A percentile compares a stretch with the other conserved stretches of the same genome.
These are phyloP conservation scores for Oryzias sinensis DNA, from an alignment of 2,797 vertebrate genomes.

Conservation along the genomic window DNA sequence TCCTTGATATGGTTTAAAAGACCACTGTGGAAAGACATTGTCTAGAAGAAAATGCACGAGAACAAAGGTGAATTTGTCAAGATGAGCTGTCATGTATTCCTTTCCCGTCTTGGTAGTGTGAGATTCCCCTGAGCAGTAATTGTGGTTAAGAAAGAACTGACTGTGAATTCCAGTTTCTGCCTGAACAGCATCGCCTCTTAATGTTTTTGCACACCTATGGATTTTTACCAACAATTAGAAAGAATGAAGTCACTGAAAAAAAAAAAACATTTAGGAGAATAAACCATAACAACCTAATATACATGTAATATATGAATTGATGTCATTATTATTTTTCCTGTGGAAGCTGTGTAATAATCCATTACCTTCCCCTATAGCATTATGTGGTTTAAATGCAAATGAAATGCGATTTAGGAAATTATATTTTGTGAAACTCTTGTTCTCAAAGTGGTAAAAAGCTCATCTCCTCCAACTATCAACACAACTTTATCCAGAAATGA, in stretches of 20 bases:
- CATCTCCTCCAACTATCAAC: too few species aligned
- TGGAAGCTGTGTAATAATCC: slow-evolving; percentile 67
- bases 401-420: slow-evolving; percentile 49
- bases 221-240: slow-evolving; percentile 15
- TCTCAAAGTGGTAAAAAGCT: too few species aligned
- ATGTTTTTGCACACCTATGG: slow-evolving; percentile 30
- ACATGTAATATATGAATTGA: slow-evolving; percentile 58
- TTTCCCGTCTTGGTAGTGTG: slow-evolving; percentile 21
- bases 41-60: slow-evolving; percentile 11
- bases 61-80: slow-evolving; percentile 22
- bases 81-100: slow-evolving; percentile 15
- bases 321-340: slow-evolving; percentile 71
- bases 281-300: slow-evolving; percentile 54
- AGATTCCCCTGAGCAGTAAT: slow-evolving; percentile 26
- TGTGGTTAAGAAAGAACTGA: slow-evolving; percentile 21
- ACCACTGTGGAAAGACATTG: slow-evolving; percentile 16
- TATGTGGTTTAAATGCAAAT: slow-evolving; percentile 73
- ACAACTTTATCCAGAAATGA: too few species aligned
- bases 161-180: slow-evolving; percentile 5
- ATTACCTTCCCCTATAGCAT: slow-evolving; percentile 53
- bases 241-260: slow-evolving; percentile 21
- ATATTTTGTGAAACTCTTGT: slow-evolving; percentile 41
- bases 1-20: slow-evolving; percentile 9
- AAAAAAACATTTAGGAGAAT: slow-evolving; percentile 41
- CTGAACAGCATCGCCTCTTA: slow-evolving; percentile 18